Conservation (phyloP, 2,113 vertebrate genomes). For the Hymenochirus boettgeri region DNA sequence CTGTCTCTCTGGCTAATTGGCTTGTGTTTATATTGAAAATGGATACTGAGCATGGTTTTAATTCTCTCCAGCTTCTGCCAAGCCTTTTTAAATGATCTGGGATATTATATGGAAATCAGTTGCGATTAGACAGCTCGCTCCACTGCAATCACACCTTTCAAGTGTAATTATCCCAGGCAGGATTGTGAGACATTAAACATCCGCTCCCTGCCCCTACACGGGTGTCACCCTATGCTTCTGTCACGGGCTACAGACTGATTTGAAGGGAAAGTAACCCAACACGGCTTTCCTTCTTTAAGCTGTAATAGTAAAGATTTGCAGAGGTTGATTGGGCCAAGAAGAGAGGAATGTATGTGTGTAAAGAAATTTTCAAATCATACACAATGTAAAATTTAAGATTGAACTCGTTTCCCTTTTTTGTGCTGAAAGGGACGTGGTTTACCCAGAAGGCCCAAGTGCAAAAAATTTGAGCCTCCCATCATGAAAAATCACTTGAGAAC, state of each 20-base stretch:
- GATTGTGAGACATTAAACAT: constrained; percentile 54
- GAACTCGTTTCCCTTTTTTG: too few relatives aligned
- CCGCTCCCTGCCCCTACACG: constrained; percentile 42
- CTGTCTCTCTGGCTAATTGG: constrained; percentile 52
- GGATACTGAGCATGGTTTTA: constrained; percentile 60
- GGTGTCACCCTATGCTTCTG: constrained; percentile 47
- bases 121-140: constrained; percentile 58
- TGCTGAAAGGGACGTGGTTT: too few relatives aligned
- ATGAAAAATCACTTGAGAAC: too few relatives aligned
- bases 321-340: constrained; percentile 19
- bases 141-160: too few relatives aligned
- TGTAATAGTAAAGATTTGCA: constrained; percentile 54
- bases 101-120: too few relatives aligned
- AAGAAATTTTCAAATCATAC: neutral
- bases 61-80: too few relatives aligned
- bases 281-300: constrained; percentile 44
- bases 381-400: too few relatives aligned
- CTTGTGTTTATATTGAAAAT: too few relatives aligned
- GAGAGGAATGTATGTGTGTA: constrained; percentile 19
- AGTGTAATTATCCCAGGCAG: constrained; percentile 57
- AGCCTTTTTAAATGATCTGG: too few relatives aligned
- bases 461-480: too few relatives aligned
- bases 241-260: constrained; percentile 56
- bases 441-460: too few relatives aligned
- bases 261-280: constrained; percentile 49